Evolutionary conservation across 2,113 vertebrate genomes (phyloP).

Genomic region (Tragelaphus strepsiceros): DNA sequence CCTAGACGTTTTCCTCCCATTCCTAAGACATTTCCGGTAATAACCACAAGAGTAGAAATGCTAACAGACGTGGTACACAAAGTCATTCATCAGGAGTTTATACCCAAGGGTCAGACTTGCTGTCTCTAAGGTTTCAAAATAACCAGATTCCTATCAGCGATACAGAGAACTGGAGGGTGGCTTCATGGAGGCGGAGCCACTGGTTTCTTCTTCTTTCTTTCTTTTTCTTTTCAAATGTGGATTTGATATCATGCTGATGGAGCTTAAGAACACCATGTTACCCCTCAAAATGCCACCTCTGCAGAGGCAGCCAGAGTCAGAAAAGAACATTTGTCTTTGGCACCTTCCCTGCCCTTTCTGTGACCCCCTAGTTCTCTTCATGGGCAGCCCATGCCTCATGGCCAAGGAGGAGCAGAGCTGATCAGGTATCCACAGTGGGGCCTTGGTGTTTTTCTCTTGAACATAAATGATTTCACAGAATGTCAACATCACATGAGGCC

Average conservation of each 20-base stretch:
- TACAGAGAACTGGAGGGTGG: background rate
- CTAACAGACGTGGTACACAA: background rate
- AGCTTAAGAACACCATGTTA: background rate
- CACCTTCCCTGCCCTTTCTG: background rate
- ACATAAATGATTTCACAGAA: background rate
- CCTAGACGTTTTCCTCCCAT: background rate
- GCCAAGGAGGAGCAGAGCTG: background rate
- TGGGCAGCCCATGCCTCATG: rapidly evolving
- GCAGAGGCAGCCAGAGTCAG: background rate
- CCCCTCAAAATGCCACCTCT: background rate
- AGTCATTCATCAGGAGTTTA: background rate
- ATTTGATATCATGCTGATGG: background rate
- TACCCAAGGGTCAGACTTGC: background rate
- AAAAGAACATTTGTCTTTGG: rapidly evolving
- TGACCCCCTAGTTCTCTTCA: no score
- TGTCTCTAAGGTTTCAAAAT: background rate
- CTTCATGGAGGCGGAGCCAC: background rate
- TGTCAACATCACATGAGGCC: background rate
- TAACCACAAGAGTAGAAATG: background rate
- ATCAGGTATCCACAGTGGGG: background rate
- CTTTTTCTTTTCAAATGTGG: background rate
- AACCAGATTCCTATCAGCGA: background rate
- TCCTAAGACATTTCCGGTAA: background rate
- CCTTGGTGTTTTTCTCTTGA: background rate
- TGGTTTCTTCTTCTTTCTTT: background rate